These are phyloP conservation scores for Daboia siamensis DNA, from an alignment of 2,113 vertebrate genomes.

Conservation along the genomic window DNA sequence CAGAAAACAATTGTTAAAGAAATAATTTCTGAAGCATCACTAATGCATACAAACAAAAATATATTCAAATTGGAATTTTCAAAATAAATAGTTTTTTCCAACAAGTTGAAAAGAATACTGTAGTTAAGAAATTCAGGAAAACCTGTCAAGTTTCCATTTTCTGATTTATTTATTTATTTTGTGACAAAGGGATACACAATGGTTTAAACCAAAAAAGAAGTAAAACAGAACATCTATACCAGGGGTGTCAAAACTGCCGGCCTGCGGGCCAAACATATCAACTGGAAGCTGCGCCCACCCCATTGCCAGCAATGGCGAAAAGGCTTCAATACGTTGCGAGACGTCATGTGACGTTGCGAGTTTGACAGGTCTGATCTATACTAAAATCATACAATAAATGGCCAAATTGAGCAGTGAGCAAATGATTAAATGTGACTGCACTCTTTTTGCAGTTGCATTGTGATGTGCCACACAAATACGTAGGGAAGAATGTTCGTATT, in stretches of 20 bases:
- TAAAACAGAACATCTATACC: slow-evolving; percentile 12
- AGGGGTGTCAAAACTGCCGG: too few species aligned
- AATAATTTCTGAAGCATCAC: background rate
- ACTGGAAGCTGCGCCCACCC: too few species aligned
- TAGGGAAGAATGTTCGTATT: background rate
- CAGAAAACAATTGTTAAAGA: background rate
- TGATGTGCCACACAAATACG: background rate
- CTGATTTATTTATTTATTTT: slow-evolving; percentile 7
- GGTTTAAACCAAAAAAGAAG: slow-evolving; percentile 7
- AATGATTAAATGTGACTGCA: background rate
- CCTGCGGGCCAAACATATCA: too few species aligned
- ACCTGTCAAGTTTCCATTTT: background rate
- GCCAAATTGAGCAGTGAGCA: background rate
- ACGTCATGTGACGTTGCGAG: too few species aligned
- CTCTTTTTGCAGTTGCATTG: background rate
- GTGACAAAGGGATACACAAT: background rate
- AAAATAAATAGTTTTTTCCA: background rate
- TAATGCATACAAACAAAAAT: background rate
- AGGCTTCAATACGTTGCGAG: too few species aligned
- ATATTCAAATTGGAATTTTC: background rate
- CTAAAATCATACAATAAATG: slow-evolving; percentile 1
- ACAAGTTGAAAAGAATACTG: background rate
- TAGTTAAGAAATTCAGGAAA: background rate
- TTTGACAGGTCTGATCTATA: too few species aligned
- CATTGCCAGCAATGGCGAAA: too few species aligned